These are phyloP conservation scores for Delphinapterus leucas DNA, from an alignment of 2,113 vertebrate genomes.

Conservation along the genomic window DNA sequence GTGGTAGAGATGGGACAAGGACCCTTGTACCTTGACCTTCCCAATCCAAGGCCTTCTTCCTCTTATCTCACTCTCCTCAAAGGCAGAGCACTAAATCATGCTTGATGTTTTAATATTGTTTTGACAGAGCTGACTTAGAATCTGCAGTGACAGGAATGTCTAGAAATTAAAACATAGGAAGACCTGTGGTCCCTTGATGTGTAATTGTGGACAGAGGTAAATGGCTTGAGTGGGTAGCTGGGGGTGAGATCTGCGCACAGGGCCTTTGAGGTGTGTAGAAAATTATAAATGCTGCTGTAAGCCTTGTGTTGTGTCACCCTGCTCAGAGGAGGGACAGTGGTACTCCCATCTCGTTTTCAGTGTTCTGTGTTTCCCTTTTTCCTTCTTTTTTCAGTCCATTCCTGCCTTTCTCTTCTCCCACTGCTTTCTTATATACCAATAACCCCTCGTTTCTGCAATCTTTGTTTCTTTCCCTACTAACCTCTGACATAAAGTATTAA, in stretches of 20 bases:
- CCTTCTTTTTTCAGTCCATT: neutral
- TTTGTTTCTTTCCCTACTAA: conserved; percentile 64
- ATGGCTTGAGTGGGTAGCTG: neutral
- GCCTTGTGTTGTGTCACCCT: neutral
- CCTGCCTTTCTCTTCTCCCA: conserved; percentile 12
- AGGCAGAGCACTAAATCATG: neutral
- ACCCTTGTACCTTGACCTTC: neutral
- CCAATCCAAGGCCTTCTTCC: neutral
- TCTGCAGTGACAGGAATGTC: neutral
- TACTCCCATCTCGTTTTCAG: neutral
- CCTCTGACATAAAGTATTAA: conserved; percentile 74
- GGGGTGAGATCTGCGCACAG: neutral
- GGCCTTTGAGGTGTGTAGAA: neutral
- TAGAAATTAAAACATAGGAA: neutral
- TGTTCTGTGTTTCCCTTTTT: neutral
- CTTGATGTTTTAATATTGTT: neutral
- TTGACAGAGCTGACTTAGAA: conserved; percentile 10
- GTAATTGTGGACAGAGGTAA: neutral
- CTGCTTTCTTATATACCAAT: conserved; percentile 21
- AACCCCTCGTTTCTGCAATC: conserved; percentile 69
- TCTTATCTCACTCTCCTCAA: neutral
- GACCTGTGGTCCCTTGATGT: neutral
- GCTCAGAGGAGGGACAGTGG: neutral
- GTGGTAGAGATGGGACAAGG: neutral
- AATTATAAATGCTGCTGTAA: neutral